These are phyloP conservation scores for Sternarchorhynchus goeldii DNA, from an alignment of 2,797 vertebrate genomes.

Conservation along the genomic window DNA sequence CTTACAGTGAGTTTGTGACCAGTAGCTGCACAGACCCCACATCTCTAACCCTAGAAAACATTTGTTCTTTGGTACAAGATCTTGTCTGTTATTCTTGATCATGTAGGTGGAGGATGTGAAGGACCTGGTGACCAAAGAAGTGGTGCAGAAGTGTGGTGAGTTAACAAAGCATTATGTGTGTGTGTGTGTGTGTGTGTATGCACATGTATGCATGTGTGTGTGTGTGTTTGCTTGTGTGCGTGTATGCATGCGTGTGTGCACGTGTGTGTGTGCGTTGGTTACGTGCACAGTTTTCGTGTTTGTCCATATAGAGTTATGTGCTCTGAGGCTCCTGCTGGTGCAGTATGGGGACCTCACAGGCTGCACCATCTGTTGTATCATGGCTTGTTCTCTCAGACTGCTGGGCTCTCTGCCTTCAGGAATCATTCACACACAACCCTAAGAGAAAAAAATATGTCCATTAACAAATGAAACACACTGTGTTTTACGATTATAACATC, in stretches of 20 bases:
- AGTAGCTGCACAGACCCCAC: background rate
- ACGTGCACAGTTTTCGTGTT: conserved; percentile 45
- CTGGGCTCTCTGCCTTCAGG: conserved; percentile 52
- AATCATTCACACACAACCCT: conserved; percentile 70
- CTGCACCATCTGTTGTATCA: conserved; percentile 80
- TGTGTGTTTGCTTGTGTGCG: background rate
- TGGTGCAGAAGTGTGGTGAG: conserved; percentile 84
- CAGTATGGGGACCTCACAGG: conserved; percentile 69
- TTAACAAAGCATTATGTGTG: conserved; percentile 13
- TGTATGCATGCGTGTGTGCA: conserved; percentile 21
- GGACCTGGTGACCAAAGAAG: conserved; percentile 79
- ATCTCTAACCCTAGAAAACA: no score
- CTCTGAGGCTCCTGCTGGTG: conserved; percentile 67
- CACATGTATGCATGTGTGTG: conserved; percentile 31
- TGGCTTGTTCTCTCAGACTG: conserved; percentile 57
- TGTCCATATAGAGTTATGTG: conserved; percentile 53
- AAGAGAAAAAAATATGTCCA: conserved; percentile 49
- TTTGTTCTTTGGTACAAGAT: background rate
- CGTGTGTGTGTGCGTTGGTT: conserved; percentile 30
- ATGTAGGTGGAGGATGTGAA: conserved; percentile 84
- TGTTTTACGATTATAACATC: conserved; percentile 24
- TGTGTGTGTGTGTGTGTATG: conserved; percentile 29
- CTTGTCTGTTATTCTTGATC: conserved; percentile 33
- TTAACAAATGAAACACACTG: conserved; percentile 28
- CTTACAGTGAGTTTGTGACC: conserved; percentile 78